Percentiles rank a stretch among this genome's conserved stretches.
Conservation (phyloP, 2,888 invertebrate species). For the Stenolophus ochropezus region DNA sequence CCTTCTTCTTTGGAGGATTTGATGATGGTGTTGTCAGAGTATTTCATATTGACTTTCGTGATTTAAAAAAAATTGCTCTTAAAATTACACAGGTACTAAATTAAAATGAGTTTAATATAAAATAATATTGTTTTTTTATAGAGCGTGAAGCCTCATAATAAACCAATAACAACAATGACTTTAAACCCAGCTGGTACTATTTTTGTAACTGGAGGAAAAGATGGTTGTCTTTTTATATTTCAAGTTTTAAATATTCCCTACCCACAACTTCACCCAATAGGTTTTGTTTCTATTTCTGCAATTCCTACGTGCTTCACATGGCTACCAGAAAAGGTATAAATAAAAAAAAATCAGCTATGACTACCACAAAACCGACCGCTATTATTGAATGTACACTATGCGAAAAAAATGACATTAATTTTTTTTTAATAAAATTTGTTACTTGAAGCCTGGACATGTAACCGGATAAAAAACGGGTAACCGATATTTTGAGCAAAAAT, state of each 20-base stretch:
- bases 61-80: background rate
- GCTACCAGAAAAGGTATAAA: slow-evolving; percentile 78
- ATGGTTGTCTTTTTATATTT: slow-evolving; percentile 83
- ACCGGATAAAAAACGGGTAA: too few species aligned
- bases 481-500: too few species aligned
- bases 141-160: slow-evolving; percentile 81
- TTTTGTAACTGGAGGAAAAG: slow-evolving; percentile 81
- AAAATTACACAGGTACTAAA: slow-evolving; percentile 24
- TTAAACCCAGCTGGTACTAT: slow-evolving; percentile 77
- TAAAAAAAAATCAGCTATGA: too few species aligned
- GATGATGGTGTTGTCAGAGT: slow-evolving; percentile 83
- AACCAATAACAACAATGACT: slow-evolving; percentile 77
- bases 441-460: too few species aligned
- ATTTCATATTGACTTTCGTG: slow-evolving; percentile 64
- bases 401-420: too few species aligned
- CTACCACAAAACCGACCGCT: too few species aligned
- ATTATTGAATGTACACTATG: too few species aligned
- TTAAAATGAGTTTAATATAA: slow-evolving; percentile 9
- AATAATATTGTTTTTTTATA: slow-evolving; percentile 65
- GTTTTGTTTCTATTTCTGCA: slow-evolving; percentile 80
- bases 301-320: slow-evolving; percentile 81
- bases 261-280: slow-evolving; percentile 78
- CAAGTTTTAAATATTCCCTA: slow-evolving; percentile 57
- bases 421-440: too few species aligned
- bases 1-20: slow-evolving; percentile 81